These are phyloP conservation scores for Scatophagus argus DNA, from an alignment of 2,113 vertebrate genomes.

Conservation along the genomic window DNA sequence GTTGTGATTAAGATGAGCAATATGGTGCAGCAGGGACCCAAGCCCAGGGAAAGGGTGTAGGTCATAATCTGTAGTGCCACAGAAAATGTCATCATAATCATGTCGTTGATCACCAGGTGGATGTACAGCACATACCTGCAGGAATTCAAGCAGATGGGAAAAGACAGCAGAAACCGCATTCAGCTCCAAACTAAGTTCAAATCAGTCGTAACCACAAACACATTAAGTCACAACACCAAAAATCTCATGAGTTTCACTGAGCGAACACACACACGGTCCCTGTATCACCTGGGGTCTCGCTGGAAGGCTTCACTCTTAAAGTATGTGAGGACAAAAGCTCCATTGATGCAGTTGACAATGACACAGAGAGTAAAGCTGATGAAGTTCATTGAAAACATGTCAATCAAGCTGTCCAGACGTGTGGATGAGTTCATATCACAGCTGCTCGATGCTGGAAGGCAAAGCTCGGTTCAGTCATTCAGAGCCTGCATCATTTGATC, in stretches of 20 bases:
- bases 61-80: conserved; percentile 52
- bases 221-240: not conserved
- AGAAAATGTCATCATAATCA: conserved; percentile 63
- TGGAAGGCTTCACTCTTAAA: conserved; percentile 58
- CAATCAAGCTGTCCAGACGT: conserved; percentile 8
- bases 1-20: conserved; percentile 36
- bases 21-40: conserved; percentile 52
- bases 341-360: conserved; percentile 69
- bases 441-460: not conserved
- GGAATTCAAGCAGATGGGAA: not conserved
- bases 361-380: conserved; percentile 43
- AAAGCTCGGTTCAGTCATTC: not conserved
- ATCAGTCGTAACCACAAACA: not conserved
- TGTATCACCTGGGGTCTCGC: conserved; percentile 53
- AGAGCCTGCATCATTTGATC: not conserved
- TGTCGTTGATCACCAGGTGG: conserved; percentile 77
- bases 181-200: not conserved
- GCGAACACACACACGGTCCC: not conserved
- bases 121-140: conserved; percentile 77
- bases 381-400: conserved; percentile 44
- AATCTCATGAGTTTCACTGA: not conserved
- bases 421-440: conserved; percentile 49
- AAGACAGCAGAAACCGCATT: too few relatives aligned
- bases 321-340: conserved; percentile 64
- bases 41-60: conserved; percentile 25